Base-by-base conservation (phyloP, 2,888 invertebrate genomes). In the Euclidia mi region DNA sequence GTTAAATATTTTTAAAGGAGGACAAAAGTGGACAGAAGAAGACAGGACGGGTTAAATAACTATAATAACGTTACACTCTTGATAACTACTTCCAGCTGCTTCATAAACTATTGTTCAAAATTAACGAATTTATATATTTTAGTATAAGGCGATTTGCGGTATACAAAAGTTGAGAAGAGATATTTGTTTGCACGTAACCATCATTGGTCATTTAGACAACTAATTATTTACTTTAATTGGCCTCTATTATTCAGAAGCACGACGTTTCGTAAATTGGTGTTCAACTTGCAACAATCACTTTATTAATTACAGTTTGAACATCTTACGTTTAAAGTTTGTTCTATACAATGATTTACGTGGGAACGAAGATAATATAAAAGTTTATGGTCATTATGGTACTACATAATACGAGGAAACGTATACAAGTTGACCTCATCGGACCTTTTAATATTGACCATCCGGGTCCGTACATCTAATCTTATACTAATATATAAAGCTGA, bases 231-330 rank as follows among this genome's bases (percentile, higher is more conserved):
- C 55, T n/a, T 29, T 2, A 29, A 29, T 4, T 56, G n/a, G 42
- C 56, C 56, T 57, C 49, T 55, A 48, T 66, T 56, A 28, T 40
- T 44, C 28, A 29, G 31, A 51, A n/a, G 42, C 44, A 52, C 15
- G 40, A 25, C 41, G 56, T 81, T 81, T 68, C 69, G 70, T 66
- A 76, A 80, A 71, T 77, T n/a, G n/a, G n/a, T n/a, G 71, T 71
- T 62, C 64, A 47, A 47, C 51, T 59, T 44, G 51, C 50, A 72
- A 78, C 76, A 78, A 79, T 79, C 71, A 67, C 64, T 59, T 70
- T 71, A 79, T 78, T 82, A 77, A 79, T 77, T 78, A 73, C 44
- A 25, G 32, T 56, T 59, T 50, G 61, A 65, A 53, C 57, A 68
- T 62, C 70, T 60, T 57, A 46, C 48, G 55, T 62, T 47, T 57